phyloP scores from a whole-genome alignment of 2,797 vertebrate species.

The Crocodylus rhombifer region DNA sequence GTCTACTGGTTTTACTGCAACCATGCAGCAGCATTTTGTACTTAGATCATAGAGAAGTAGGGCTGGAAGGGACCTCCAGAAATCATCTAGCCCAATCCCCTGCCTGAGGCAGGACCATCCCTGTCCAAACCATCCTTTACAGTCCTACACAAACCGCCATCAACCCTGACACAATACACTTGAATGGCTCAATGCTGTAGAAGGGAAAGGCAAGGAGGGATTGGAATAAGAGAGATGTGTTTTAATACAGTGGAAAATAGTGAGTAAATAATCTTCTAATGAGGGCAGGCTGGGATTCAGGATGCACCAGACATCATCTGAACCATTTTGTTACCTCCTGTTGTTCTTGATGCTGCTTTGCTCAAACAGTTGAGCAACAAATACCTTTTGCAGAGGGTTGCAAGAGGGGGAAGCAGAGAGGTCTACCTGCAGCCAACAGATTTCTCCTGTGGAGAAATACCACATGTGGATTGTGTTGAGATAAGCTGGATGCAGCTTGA shows the following conservation, averaged over 20 bases:
- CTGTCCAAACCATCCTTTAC: too few species aligned
- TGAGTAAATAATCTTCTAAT: not conserved
- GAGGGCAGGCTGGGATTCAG: not conserved
- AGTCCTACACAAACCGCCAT: too few species aligned
- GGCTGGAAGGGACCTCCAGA: too few species aligned
- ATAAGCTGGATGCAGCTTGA: constrained; percentile 60
- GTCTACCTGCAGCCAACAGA: constrained; percentile 57
- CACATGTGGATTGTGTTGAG: constrained; percentile 70
- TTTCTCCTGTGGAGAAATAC: constrained; percentile 62
- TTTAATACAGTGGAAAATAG: not conserved
- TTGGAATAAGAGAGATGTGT: not conserved
- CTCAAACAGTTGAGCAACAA: not conserved
- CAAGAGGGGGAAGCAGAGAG: constrained; percentile 16
- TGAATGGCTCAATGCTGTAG: not conserved
- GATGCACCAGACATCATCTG: constrained; percentile 7
- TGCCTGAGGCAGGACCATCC: too few species aligned
- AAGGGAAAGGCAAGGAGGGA: not conserved
- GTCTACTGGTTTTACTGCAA: not conserved
- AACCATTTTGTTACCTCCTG: constrained; percentile 41
- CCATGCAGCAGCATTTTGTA: not conserved
- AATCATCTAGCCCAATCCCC: too few species aligned
- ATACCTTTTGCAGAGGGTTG: constrained; percentile 40
- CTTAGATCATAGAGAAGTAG: not conserved
- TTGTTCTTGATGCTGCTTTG: not conserved
- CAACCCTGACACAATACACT: too few species aligned